A percentile compares a stretch with the other conserved stretches of the same genome.
phyloP scores from a whole-genome alignment of 2,797 vertebrate genomes.

The Eremophila alpestris region DNA sequence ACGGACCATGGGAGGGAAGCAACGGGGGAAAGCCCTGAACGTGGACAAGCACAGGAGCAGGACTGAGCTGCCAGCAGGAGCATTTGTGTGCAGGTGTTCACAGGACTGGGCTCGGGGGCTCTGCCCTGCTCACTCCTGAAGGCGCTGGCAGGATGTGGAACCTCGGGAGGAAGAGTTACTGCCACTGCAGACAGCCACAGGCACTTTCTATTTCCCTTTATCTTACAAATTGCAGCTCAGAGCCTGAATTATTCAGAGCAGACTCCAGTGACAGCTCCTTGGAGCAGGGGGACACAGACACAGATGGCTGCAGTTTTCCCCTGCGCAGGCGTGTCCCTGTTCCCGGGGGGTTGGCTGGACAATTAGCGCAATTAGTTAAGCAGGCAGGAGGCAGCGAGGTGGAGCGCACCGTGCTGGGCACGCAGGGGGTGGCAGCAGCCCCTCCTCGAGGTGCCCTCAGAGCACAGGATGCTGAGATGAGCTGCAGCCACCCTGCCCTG shows the following conservation, averaged over 20 bases:
- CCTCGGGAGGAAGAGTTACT: background rate
- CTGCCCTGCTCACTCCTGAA: background rate
- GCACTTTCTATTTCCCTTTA: background rate
- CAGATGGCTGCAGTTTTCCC: background rate
- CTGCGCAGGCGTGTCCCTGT: background rate
- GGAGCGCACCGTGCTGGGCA: background rate
- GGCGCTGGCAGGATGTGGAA: background rate
- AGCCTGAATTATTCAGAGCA: conserved; percentile 29
- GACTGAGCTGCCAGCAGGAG: fast-evolving
- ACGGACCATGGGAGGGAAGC: fast-evolving
- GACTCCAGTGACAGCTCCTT: background rate
- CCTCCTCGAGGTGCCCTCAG: background rate
- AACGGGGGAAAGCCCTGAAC: fast-evolving
- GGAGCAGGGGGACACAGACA: background rate
- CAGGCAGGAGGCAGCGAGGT: background rate
- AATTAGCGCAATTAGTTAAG: background rate
- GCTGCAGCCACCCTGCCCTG: background rate
- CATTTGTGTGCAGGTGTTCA: fast-evolving
- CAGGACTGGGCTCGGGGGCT: fast-evolving
- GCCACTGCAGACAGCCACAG: background rate
- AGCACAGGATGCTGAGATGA: background rate
- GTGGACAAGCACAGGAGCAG: fast-evolving
- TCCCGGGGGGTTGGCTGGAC: background rate
- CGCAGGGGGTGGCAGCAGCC: background rate
- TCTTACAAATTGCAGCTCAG: background rate